These are phyloP conservation scores for Mus spretus DNA, from an alignment of 2,797 vertebrate species.

Conservation along the genomic window DNA sequence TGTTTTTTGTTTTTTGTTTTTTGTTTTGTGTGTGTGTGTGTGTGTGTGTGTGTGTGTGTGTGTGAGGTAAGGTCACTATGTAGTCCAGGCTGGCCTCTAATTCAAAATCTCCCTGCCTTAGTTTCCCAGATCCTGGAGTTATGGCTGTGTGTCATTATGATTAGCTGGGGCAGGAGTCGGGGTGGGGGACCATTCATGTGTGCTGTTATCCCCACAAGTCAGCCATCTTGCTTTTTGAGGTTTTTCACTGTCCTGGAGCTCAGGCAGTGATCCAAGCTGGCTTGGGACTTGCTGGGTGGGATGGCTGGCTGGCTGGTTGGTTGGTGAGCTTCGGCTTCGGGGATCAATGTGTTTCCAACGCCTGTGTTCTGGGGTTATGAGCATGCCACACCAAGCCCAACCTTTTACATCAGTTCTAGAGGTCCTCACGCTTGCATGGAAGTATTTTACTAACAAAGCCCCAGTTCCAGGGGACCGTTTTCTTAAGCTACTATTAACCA, in stretches of 20 bases:
- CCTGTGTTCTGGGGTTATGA: not conserved
- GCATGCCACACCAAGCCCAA: not conserved
- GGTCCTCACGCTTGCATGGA: not conserved
- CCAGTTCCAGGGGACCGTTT: not conserved
- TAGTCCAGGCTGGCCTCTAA: not conserved
- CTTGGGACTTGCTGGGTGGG: not conserved
- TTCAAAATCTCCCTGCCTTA: not conserved
- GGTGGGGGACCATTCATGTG: too few relatives aligned
- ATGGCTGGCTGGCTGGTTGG: not conserved
- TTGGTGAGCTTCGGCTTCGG: too few relatives aligned
- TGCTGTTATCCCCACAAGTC: not conserved
- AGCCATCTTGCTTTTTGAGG: not conserved
- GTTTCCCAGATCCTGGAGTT: not conserved
- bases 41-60: not conserved
- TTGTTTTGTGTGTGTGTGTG: too few relatives aligned
- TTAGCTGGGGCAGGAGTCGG: too few relatives aligned
- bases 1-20: too few relatives aligned
- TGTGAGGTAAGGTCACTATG: not conserved
- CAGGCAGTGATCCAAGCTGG: not conserved
- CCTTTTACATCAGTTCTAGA: not conserved
- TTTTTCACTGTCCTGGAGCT: not conserved
- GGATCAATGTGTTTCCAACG: not conserved
- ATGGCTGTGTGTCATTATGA: not conserved
- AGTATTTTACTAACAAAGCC: not conserved
- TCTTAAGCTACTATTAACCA: not conserved